Evolutionary conservation across 2,888 invertebrate genomes (phyloP).

Genomic region (Ectemnius lituratus): DNA sequence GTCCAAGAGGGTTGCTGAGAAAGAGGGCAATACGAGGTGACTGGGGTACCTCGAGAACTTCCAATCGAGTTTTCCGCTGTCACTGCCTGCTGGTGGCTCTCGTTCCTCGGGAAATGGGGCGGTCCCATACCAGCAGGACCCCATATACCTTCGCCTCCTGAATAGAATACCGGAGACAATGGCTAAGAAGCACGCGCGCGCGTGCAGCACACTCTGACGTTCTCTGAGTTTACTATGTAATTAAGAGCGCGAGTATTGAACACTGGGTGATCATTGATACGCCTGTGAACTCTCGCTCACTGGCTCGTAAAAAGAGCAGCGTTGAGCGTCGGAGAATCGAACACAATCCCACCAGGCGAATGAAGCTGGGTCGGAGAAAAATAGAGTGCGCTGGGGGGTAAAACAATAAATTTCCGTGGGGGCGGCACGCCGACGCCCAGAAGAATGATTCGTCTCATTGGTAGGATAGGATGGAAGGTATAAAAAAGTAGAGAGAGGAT

Average conservation of each 20-base stretch:
- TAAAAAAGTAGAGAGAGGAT: not conserved
- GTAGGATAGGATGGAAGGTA: not conserved
- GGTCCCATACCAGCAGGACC: slow-evolving; percentile 8
- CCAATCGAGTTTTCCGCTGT: slow-evolving; percentile 55
- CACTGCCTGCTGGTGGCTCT: slow-evolving; percentile 29
- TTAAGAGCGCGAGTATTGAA: slow-evolving; percentile 19
- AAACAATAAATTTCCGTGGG: slow-evolving; percentile 19
- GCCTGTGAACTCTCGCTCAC: no score
- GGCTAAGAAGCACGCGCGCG: slow-evolving; percentile 17
- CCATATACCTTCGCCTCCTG: slow-evolving; percentile 26
- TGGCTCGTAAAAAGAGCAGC: no score
- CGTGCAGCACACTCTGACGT: slow-evolving; percentile 1
- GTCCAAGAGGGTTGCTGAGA: slow-evolving; percentile 6
- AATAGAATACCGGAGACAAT: slow-evolving; percentile 40
- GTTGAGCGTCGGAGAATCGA: not conserved
- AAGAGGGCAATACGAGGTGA: not conserved
- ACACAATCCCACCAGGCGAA: no score
- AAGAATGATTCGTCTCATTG: slow-evolving; percentile 24
- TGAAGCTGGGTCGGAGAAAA: not conserved
- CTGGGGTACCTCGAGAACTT: slow-evolving; percentile 38
- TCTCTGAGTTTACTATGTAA: slow-evolving; percentile 30
- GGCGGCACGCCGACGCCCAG: slow-evolving; percentile 8
- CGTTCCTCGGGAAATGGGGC: slow-evolving; percentile 19
- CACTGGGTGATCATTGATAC: no score
- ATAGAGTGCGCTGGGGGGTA: not conserved